Percentiles rank a stretch among this genome's conserved stretches.
These are phyloP conservation scores for Noctuana brunneofusca DNA, from an alignment of 2,888 invertebrate species.

Conservation along the genomic window DNA sequence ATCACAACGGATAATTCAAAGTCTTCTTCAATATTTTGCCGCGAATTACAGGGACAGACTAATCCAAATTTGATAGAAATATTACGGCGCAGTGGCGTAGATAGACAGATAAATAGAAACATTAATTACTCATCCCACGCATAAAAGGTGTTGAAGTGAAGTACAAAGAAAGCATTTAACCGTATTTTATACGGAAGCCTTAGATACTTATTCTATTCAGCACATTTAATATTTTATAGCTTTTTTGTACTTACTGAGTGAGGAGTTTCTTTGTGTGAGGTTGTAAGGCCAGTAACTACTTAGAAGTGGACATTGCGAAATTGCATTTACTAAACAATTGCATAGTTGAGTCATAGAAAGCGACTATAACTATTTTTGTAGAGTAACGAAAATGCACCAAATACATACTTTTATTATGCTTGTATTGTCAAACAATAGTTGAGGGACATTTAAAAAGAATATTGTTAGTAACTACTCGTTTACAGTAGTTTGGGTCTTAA, in stretches of 20 bases:
- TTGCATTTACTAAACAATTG: neutral
- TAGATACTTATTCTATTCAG: conserved; percentile 2
- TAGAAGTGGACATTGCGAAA: neutral
- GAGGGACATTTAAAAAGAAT: too few species aligned
- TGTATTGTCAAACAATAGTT: too few species aligned
- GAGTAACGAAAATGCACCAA: too few species aligned
- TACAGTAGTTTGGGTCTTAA: too few species aligned
- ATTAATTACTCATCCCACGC: conserved; percentile 28
- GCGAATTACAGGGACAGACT: too few species aligned
- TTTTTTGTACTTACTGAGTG: conserved; percentile 1
- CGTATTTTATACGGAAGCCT: conserved; percentile 1
- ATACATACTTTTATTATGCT: too few species aligned
- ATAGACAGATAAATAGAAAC: conserved; percentile 17
- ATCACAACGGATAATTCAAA: too few species aligned
- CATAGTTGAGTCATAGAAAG: neutral
- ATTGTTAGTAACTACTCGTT: too few species aligned
- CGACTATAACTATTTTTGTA: too few species aligned
- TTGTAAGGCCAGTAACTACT: neutral
- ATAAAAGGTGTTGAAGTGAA: conserved; percentile 29
- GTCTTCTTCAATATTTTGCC: too few species aligned
- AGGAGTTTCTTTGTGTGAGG: conserved; percentile 19
- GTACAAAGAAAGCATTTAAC: conserved; percentile 26
- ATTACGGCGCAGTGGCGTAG: neutral
- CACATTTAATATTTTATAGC: conserved; percentile 6
- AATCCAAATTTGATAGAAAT: neutral